phyloP scores from a whole-genome alignment of 1,140 invertebrate genomes.

The Macrostomum lignano region DNA sequence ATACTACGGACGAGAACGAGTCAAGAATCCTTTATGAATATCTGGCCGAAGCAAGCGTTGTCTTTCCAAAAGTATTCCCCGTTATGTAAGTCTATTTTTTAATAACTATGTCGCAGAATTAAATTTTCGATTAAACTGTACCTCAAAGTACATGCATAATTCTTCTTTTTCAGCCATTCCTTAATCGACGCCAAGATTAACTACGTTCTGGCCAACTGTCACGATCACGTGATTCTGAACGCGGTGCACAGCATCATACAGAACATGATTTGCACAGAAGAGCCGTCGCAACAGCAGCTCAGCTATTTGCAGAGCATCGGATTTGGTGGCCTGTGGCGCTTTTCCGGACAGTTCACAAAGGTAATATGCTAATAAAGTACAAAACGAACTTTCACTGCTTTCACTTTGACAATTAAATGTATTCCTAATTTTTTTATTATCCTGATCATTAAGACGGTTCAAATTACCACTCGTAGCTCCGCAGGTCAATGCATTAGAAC shows the following conservation, averaged over 20 bases:
- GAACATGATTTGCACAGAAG: conserved; percentile 81
- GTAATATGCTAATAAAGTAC: too few relatives aligned
- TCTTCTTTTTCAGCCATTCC: conserved; percentile 40
- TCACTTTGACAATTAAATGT: too few relatives aligned
- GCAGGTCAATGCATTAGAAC: too few relatives aligned
- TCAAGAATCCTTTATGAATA: conserved; percentile 78
- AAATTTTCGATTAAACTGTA: conserved; percentile 6
- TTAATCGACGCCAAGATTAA: conserved; percentile 79
- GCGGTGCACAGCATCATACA: conserved; percentile 79
- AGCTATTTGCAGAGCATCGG: conserved; percentile 57
- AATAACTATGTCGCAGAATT: conserved; percentile 6
- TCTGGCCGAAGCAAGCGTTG: conserved; percentile 71
- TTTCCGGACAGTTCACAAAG: background rate
- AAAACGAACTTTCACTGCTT: too few relatives aligned
- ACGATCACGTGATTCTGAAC: conserved; percentile 66
- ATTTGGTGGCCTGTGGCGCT: conserved; percentile 8
- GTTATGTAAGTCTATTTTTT: conserved; percentile 6
- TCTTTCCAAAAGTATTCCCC: conserved; percentile 82
- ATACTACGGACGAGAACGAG: conserved; percentile 79
- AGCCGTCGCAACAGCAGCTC: conserved; percentile 61
- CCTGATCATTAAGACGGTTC: too few relatives aligned
- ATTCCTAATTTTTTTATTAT: too few relatives aligned
- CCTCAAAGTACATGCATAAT: conserved; percentile 1
- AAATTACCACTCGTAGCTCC: too few relatives aligned
- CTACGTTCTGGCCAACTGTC: conserved; percentile 56